Conservation (phyloP, 1,140 invertebrate species). For the Yoshiicerus persimilis region DNA sequence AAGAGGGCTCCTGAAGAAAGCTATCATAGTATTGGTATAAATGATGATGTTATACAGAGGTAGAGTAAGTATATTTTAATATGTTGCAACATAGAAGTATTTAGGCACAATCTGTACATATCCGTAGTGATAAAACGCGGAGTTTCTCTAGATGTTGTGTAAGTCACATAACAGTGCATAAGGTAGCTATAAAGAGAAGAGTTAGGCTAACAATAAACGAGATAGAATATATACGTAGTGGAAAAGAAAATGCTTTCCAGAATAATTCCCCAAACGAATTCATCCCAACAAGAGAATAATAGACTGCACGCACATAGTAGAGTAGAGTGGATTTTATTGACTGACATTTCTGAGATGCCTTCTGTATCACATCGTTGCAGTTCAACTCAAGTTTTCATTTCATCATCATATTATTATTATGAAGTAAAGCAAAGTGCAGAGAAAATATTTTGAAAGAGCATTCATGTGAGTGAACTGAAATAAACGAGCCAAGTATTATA, state of each 20-base stretch:
- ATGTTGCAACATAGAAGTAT: neutral
- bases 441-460: slow-evolving; percentile 34
- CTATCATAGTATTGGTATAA: neutral
- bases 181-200: neutral
- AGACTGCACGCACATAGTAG: neutral
- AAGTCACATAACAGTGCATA: slow-evolving; percentile 44
- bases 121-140: neutral
- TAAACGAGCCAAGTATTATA: neutral
- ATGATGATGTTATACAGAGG: no score
- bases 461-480: slow-evolving; percentile 2
- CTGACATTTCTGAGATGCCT: slow-evolving; percentile 42
- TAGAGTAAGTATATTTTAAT: no score
- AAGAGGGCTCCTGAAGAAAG: neutral
- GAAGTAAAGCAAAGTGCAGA: neutral
- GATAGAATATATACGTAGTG: neutral
- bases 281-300: neutral
- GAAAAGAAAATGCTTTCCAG: neutral
- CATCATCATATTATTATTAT: neutral
- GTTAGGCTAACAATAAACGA: neutral
- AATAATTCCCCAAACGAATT: slow-evolving; percentile 11
- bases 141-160: slow-evolving; percentile 28
- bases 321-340: slow-evolving; percentile 34
- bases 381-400: slow-evolving; percentile 31
- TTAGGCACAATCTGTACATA: neutral
- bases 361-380: slow-evolving; percentile 24